Evolutionary conservation across 2,888 invertebrate genomes (phyloP).

Genomic region (Cyrtodaria siliqua): DNA sequence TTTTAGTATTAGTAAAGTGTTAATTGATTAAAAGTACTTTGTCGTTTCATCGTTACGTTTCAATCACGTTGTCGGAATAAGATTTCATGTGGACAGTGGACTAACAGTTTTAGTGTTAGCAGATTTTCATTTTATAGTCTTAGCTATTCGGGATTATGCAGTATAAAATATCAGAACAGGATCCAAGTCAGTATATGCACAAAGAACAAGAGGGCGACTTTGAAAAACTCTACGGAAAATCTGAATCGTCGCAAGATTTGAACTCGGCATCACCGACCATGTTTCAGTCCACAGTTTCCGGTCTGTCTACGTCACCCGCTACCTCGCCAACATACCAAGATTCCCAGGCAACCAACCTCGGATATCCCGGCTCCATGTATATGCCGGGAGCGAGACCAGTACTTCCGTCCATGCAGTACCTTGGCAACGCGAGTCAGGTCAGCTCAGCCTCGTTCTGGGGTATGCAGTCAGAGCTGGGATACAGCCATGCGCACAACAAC

Average conservation of each 20-base stretch:
- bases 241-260: constrained; percentile 31
- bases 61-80: no score
- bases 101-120: no score
- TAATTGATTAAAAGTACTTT: no score
- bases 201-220: constrained; percentile 48
- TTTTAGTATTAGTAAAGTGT: no score
- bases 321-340: constrained; percentile 57
- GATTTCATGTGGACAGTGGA: no score
- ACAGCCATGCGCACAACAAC: constrained; percentile 42
- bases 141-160: constrained; percentile 48
- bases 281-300: constrained; percentile 50
- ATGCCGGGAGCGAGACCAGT: constrained; percentile 61
- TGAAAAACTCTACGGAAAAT: constrained; percentile 49
- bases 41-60: no score
- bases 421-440: constrained; percentile 59
- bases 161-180: constrained; percentile 52
- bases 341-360: constrained; percentile 49
- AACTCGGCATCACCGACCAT: constrained; percentile 45
- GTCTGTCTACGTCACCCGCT: constrained; percentile 45
- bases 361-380: constrained; percentile 61
- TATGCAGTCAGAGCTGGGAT: constrained; percentile 60
- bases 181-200: constrained; percentile 34
- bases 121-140: no score
- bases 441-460: constrained; percentile 62
- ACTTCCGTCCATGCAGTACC: constrained; percentile 62